Base-by-base conservation (phyloP, 1,140 invertebrate species). In the Scaptomyza graminum region DNA sequence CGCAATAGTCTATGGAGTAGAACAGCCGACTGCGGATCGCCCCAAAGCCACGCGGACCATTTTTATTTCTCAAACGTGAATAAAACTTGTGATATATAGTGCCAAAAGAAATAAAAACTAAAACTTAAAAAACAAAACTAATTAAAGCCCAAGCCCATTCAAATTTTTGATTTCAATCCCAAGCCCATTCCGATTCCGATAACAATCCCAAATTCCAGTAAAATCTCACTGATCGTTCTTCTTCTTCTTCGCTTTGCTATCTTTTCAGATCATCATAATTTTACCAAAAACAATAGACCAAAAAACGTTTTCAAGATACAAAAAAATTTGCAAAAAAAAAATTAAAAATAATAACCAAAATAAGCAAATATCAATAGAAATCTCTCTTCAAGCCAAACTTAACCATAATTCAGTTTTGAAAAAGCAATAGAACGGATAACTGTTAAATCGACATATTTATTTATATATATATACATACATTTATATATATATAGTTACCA, bases 261-360 rank as follows among this genome's bases (percentile, higher is more conserved):
- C n/a, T 41, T 89, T 85, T 47, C 89, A 90, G 89, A 74, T 90
- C 89, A 90, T 90, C 89, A 90, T 90, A 79, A 90, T 90, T 90
- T 90, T 49, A 83, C 50, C 31, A 81, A 76, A 88, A 75, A 79
- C 89, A 90, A 90, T 90, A 90, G 89, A 90, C 89, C 89, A 77
- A 69, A 74, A 67, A 70, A 74, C 44, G 61, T 90, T 90, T 84
- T 79, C 46, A 72, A 66, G 52, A 55, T n/a, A n/a, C n/a, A n/a
- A n/a, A n/a, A 54, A 69, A 65, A 63, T 64, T 77, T 66, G 52
- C 59, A 8, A 12, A 69, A 34, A 51, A 59, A 34, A 9, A 34
- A 5, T 5, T 5, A 68, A 37, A 51, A 60, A 34, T 11, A 34
- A 8, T 9, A 1, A 34, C 25, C 52, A 78, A 41, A 18, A n/a